A percentile compares a stretch with the other conserved stretches of the same genome.
Conservation (phyloP, 2,113 vertebrate genomes). For the Chaetura pelagica region DNA sequence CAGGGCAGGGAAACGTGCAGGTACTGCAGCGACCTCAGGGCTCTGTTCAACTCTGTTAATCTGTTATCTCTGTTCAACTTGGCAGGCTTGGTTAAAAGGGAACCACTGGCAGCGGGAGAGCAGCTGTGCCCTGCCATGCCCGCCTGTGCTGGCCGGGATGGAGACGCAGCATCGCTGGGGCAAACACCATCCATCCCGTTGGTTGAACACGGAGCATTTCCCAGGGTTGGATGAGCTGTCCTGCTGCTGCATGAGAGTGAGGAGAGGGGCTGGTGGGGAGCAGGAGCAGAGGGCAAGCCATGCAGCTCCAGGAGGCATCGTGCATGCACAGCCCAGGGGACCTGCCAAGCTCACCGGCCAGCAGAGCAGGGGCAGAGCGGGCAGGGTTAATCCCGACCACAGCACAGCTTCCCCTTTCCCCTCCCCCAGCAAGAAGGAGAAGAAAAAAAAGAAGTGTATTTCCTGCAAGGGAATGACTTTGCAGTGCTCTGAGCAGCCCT, state of each 20-base stretch:
- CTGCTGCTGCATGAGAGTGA: rapidly evolving
- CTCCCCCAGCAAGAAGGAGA: background rate
- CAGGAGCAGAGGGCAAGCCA: background rate
- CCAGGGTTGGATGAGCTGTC: rapidly evolving
- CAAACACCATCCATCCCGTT: rapidly evolving
- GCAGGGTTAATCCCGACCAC: slow-evolving; percentile 28
- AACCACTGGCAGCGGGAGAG: rapidly evolving
- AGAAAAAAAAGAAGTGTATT: background rate
- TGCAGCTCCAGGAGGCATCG: background rate
- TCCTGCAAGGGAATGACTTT: slow-evolving; percentile 3
- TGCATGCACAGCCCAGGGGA: background rate
- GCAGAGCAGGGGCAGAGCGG: background rate
- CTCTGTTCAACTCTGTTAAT: background rate
- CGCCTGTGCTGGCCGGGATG: rapidly evolving
- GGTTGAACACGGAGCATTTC: background rate
- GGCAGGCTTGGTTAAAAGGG: background rate
- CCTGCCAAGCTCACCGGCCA: background rate
- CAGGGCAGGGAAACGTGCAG: background rate
- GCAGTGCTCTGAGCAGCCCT: background rate
- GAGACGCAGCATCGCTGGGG: background rate
- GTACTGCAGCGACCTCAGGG: background rate
- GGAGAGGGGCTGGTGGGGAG: background rate
- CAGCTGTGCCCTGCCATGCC: background rate
- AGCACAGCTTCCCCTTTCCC: background rate
- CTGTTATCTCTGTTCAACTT: background rate